Evolutionary conservation across 2,888 invertebrate species (phyloP), one percentile per base, ranked within the genome.

Genomic region (Stenodema calcarata): DNA sequence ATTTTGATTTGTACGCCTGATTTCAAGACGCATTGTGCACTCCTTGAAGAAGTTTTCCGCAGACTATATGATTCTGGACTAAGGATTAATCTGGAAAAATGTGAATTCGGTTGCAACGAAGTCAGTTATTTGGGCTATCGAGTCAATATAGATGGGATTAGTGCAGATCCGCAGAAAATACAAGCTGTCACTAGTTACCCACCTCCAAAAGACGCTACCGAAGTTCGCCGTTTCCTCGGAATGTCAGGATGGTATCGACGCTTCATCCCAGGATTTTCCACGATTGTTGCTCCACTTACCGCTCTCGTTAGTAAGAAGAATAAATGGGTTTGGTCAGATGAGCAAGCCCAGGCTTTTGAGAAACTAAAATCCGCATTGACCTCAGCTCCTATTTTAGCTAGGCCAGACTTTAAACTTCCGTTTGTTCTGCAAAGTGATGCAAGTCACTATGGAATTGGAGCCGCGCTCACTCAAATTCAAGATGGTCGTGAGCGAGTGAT

Each of bases 231-330:
- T 41, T 80, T 87, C 41, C 41, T 87, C 11, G 88, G 87, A 16
- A 88, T 87, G 87, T 35, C 85, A 0, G 76, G 84, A 23, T 88
- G 88, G 88, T 88, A 88, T 42, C 87, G 89, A 0, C 88, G 89
- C 0, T 90, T 90, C 69, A 87, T 90, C 1, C 87, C 87, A 0
- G 86, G 89, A 41, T 89, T 89, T 28, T 88, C 89, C 0, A 88
- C 89, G 0, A 42, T 88, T 1, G 86, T 87, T 0, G 89, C 87
- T 12, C 89, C 89, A 0, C 81, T 90, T 2, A 89, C 88, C n/a
- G 30, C 87, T 0, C 85, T 90, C 1, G 27, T 89, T 1, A 88
- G 87, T 23, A 88, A 88, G 28, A 79, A 30, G 28, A 35, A n/a
- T 28, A 35, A 28, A 30, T 86, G 79, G 89, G 30, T 30, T 28